These are phyloP conservation scores for Caenorhabditis plicata DNA, from an alignment of 2,888 invertebrate genomes.

Conservation along the genomic window DNA sequence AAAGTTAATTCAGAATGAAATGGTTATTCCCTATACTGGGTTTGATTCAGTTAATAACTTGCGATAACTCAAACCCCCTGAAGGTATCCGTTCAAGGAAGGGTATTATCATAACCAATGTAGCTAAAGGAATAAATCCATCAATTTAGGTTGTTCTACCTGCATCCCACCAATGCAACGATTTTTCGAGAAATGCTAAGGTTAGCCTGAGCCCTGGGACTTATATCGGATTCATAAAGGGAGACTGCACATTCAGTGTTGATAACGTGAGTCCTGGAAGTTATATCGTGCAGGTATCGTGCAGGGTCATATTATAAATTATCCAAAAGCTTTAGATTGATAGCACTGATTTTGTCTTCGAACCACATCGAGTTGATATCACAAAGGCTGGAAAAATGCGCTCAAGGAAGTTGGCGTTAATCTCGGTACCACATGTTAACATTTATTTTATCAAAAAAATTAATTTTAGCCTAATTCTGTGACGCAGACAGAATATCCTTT, in stretches of 20 bases:
- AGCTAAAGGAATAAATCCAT: too few relatives aligned
- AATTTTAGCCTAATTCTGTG: slow-evolving; percentile 53
- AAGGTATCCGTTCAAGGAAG: too few relatives aligned
- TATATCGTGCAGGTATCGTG: slow-evolving; percentile 82
- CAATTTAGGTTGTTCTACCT: slow-evolving; percentile 45
- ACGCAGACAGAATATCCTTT: slow-evolving; percentile 86
- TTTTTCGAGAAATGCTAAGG: slow-evolving; percentile 51
- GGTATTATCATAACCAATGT: too few relatives aligned
- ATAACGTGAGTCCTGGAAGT: slow-evolving; percentile 83
- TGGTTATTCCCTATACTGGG: too few relatives aligned
- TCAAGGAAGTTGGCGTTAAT: slow-evolving; percentile 91
- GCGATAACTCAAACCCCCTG: too few relatives aligned
- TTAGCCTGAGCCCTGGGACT: slow-evolving; percentile 63
- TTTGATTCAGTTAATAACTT: too few relatives aligned
- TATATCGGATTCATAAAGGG: slow-evolving; percentile 71
- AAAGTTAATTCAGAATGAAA: too few relatives aligned
- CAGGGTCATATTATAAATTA: neutral
- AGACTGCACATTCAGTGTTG: slow-evolving; percentile 86
- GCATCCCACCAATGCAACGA: slow-evolving; percentile 30
- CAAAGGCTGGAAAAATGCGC: slow-evolving; percentile 91
- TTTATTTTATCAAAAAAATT: neutral
- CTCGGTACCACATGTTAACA: slow-evolving; percentile 71
- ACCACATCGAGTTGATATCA: slow-evolving; percentile 91
- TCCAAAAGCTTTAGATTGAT: slow-evolving; percentile 66
- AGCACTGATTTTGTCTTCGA: slow-evolving; percentile 90